Evolutionary conservation across 2,797 vertebrate genomes (phyloP).

Genomic region (Pipistrellus pipistrellus): DNA sequence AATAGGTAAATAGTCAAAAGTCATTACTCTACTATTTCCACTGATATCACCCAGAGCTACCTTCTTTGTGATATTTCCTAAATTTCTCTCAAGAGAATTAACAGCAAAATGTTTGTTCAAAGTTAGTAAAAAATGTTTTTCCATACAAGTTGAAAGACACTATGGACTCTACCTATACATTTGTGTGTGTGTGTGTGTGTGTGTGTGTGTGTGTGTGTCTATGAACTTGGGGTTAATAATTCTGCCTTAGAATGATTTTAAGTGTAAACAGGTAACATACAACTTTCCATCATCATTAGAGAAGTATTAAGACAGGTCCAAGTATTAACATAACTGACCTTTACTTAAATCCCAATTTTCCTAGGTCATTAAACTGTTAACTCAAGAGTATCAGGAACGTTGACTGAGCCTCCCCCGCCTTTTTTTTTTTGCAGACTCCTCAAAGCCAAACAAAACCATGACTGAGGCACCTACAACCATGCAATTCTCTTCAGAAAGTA

Average conservation of each 20-base stretch:
- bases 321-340: not conserved
- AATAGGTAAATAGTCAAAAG: not conserved
- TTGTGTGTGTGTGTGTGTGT: not conserved
- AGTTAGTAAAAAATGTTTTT: conserved; percentile 25
- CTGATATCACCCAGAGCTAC: not conserved
- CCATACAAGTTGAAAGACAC: not conserved
- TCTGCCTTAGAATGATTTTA: not conserved
- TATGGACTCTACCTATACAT: not conserved
- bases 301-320: not conserved
- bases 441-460: not conserved
- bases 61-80: conserved; percentile 10
- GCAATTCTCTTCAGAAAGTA: conserved; percentile 28
- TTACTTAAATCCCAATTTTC: conserved; percentile 36
- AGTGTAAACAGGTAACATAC: not conserved
- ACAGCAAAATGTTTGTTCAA: conserved; percentile 21
- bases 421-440: conserved; percentile 58
- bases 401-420: not conserved
- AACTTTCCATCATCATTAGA: not conserved
- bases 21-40: conserved; percentile 17
- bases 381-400: not conserved
- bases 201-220: not conserved
- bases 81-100: conserved; percentile 10
- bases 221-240: not conserved
- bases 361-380: not conserved
- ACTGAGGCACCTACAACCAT: conserved; percentile 46